Percentiles rank a stretch among this genome's conserved stretches.
These are phyloP conservation scores for Oncorhynchus masou DNA, from an alignment of 2,113 vertebrate species.

Conservation along the genomic window DNA sequence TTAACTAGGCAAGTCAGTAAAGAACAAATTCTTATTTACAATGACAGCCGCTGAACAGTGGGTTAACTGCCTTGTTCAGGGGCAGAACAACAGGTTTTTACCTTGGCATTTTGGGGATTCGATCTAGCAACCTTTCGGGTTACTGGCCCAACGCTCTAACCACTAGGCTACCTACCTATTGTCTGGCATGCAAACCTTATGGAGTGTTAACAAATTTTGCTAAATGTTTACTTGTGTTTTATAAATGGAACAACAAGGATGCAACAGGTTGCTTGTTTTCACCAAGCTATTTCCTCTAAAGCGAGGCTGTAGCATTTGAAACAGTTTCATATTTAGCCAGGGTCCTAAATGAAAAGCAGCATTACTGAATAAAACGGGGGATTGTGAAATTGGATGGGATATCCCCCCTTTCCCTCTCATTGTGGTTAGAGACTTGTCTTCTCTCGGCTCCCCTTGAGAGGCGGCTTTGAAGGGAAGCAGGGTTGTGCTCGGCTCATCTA, in stretches of 20 bases:
- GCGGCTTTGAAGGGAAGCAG: constrained; percentile 6
- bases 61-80: too few species aligned
- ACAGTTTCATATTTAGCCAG: constrained; percentile 21
- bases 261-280: background rate
- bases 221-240: background rate
- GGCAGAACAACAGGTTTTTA: too few species aligned
- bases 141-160: too few species aligned
- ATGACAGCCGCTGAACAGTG: too few species aligned
- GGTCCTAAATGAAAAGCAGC: constrained; percentile 17
- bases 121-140: too few species aligned
- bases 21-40: too few species aligned
- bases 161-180: background rate
- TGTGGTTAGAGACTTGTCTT: constrained; percentile 35
- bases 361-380: constrained; percentile 17
- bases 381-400: constrained; percentile 26
- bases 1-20: too few species aligned
- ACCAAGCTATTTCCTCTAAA: background rate
- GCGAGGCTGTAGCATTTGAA: constrained; percentile 1
- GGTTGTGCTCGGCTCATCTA: constrained; percentile 33
- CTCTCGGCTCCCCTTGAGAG: constrained; percentile 15
- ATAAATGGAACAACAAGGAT: background rate
- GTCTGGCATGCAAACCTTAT: background rate
- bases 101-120: too few species aligned
- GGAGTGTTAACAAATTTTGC: background rate
- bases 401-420: constrained; percentile 17